Evolutionary conservation across 2,113 vertebrate species (phyloP), one percentile per base, ranked within the genome.

Genomic region (Speoplatyrhinus poulsoni): DNA sequence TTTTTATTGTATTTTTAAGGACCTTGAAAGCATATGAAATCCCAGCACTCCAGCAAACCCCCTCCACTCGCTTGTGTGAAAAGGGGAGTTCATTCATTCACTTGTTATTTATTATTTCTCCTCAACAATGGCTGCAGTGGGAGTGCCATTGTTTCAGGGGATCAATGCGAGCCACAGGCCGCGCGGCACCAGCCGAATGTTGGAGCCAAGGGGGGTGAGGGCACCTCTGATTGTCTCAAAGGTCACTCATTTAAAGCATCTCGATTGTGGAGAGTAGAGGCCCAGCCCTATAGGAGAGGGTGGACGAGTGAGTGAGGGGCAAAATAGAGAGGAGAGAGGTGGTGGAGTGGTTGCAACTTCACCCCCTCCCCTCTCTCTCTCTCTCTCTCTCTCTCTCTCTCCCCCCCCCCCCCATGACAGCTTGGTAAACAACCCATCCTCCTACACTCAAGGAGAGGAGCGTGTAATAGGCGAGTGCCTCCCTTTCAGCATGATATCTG

Each of bases 91-190:
- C 54, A 66, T 80, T 72, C 54, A 66, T 80, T 81, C 48, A 46
- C 63, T 59, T 58, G 78, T 77, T 82, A 76, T 87, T 85, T 76
- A 85, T 83, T 82, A 75, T 74, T 75, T 66, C 80, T 15, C 41
- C 46, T 33, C 33, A 33, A 82, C 83, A 71, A 76, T 69, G 74
- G 60, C 59, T 16, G 19, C 50, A 52, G 41, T 3, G 26, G 59
- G 46, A 61, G 61, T 33, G 15, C 62, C 71, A 79, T 90, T 91
- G 88, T 92, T 86, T 89, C 77, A 82, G 71, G 56, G 68, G 80
- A 90, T 91, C 90, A 87, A 89, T 91, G 83, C 64, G 56, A 83
- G 81, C 88, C 82, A 79, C 82, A 78, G 82, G 85, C 70, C 58
- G 72, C 64, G 16, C 56, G 55, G 71, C 54, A 80, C 70, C 65